A percentile compares a stretch with the other conserved stretches of the same genome.
Conservation (phyloP, 2,797 vertebrate species). For the Brachyalestes nurse region DNA sequence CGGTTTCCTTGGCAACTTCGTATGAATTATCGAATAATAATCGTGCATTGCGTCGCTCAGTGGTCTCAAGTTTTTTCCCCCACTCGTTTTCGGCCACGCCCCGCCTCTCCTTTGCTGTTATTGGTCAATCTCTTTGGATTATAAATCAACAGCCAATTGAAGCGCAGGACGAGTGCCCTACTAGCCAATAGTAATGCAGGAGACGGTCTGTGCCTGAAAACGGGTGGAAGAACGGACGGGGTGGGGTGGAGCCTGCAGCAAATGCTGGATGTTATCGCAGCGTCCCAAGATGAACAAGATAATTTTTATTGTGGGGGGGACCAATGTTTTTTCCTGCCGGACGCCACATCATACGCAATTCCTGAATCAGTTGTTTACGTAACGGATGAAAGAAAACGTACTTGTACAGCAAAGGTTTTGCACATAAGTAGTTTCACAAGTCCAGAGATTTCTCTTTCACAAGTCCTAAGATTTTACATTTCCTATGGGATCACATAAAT, state of each 20-base stretch:
- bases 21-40: not conserved
- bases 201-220: not conserved
- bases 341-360: not conserved
- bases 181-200: not conserved
- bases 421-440: not conserved
- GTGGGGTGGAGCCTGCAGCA: slow-evolving; percentile 32
- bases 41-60: not conserved
- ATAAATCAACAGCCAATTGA: not conserved
- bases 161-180: no score
- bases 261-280: slow-evolving; percentile 16
- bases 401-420: not conserved
- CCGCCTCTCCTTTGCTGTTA: not conserved
- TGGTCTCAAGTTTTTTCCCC: not conserved
- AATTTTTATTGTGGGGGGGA: not conserved
- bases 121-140: not conserved
- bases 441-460: no score
- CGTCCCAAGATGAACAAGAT: not conserved
- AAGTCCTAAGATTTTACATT: not conserved
- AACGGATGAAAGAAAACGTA: not conserved
- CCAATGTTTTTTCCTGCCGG: not conserved
- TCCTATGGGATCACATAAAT: not conserved
- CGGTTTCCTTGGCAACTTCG: not conserved
- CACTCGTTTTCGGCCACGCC: not conserved
- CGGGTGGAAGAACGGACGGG: not conserved
- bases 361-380: not conserved